Evolutionary conservation across 2,113 vertebrate species (phyloP), one percentile per base, ranked within the genome.

Genomic region (Eudyptes chrysolophus): DNA sequence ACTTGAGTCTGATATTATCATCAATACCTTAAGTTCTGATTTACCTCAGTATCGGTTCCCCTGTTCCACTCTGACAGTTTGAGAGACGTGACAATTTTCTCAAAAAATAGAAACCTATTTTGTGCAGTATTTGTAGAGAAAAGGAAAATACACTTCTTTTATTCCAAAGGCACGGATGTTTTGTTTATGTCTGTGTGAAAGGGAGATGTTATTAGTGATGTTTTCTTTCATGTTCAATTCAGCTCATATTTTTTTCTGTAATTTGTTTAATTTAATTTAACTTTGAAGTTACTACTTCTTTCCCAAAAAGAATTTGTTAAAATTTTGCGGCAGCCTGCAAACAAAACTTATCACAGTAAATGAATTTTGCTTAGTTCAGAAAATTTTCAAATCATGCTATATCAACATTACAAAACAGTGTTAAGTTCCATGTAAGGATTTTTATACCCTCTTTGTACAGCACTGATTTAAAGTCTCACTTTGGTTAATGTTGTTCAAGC

Each of bases 401-500:
- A 75, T 51, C 51, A 75, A 84, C 36, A 44, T 75, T 52, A 64
- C 13, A 26, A 61, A 94, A 40, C 54, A 72, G 29, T 8, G 26
- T 65, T 57, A 89, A 87, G 49, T 68, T 96, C 87, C 68, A 38
- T n/a, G 32, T 10, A 18, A 46, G 65, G 62, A 51, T 89, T 92
- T 89, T 95, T 92, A 62, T 69, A 36, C 65, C 8, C 22, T 22
- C 22, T 69, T 74, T 85, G 46, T n/a, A 52, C 26, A 74, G 54
- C 34, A 25, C 58, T 69, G 49, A 57, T 90, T 52, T 70, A 78
- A 94, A 55, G 89, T 87, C 26, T 93, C 72, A 44, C 93, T 94
- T 94, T 69, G 85, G 62, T 62, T 96, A 66, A 77, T 69, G 57
- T 84, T 75, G 74, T 70, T 93, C 83, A 89, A 90, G 80, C 80